phyloP scores from a whole-genome alignment of 2,888 invertebrate species.

The Invenusta paracnida region DNA sequence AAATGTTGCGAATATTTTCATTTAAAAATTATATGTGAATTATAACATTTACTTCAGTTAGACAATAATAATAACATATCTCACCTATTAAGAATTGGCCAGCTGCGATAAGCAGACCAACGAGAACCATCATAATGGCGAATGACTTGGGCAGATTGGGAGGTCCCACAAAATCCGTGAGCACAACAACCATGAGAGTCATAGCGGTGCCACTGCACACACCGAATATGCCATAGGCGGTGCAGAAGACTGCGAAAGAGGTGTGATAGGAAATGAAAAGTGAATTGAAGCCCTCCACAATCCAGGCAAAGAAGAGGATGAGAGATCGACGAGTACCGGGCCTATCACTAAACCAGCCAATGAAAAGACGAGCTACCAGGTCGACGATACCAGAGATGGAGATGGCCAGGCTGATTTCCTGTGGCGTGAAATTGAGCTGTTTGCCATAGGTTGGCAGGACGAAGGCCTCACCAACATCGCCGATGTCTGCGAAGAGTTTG shows the following conservation, averaged over 20 bases:
- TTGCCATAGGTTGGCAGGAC: constrained; percentile 37
- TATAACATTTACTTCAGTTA: no score
- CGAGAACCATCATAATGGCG: constrained; percentile 40
- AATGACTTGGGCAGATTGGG: constrained; percentile 36
- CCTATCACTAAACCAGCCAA: constrained; percentile 41
- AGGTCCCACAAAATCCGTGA: constrained; percentile 42
- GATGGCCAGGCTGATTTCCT: constrained; percentile 32
- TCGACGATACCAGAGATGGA: constrained; percentile 38
- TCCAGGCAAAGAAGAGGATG: constrained; percentile 34
- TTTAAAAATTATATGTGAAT: no score
- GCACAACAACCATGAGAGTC: constrained; percentile 42
- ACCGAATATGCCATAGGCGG: constrained; percentile 41
- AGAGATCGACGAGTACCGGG: constrained; percentile 13
- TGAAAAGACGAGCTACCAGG: constrained; percentile 36
- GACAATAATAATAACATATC: no score
- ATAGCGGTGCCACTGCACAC: constrained; percentile 42
- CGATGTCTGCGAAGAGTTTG: constrained; percentile 41
- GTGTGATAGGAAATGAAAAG: constrained; percentile 29
- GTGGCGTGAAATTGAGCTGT: not conserved
- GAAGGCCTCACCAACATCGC: constrained; percentile 41
- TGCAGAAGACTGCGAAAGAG: not conserved
- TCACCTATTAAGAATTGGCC: constrained; percentile 38
- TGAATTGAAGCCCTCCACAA: constrained; percentile 38
- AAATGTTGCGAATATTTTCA: no score
- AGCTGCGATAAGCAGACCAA: constrained; percentile 38